Evolutionary conservation across 2,113 vertebrate genomes (phyloP).

Genomic region (Dipodomys ordii): DNA sequence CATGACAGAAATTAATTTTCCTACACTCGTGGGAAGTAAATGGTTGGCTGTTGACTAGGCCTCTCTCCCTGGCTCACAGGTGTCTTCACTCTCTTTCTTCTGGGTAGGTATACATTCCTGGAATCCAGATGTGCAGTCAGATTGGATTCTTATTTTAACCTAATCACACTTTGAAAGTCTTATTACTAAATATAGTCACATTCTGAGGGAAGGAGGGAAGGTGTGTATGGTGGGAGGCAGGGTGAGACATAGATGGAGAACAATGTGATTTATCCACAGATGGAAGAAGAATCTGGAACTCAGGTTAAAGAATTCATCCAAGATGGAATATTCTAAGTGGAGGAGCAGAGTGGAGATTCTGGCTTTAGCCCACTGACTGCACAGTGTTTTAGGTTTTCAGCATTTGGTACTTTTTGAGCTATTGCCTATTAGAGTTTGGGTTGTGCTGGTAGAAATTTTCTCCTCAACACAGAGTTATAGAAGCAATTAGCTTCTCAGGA

Average conservation of each 20-base stretch:
- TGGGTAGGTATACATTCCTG: no score
- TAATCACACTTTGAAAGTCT: background rate
- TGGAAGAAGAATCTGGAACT: background rate
- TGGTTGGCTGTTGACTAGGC: no score
- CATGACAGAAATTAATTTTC: background rate
- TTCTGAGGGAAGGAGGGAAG: background rate
- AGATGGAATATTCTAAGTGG: background rate
- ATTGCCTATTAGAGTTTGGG: background rate
- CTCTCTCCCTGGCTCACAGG: background rate
- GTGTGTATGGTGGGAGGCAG: background rate
- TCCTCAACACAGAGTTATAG: background rate
- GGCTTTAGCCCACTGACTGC: accelerated
- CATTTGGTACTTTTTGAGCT: background rate
- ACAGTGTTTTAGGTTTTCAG: background rate
- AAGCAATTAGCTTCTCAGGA: no score
- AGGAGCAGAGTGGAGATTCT: background rate
- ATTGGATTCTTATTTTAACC: background rate
- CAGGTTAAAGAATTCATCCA: background rate
- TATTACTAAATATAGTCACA: background rate
- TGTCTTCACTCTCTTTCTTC: accelerated
- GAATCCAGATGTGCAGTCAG: background rate
- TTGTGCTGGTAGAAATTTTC: background rate
- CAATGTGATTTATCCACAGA: background rate
- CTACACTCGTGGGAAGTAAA: background rate
- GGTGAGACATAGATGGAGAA: background rate